Conservation (phyloP, 2,113 vertebrate species). For the Chamaea fasciata region DNA sequence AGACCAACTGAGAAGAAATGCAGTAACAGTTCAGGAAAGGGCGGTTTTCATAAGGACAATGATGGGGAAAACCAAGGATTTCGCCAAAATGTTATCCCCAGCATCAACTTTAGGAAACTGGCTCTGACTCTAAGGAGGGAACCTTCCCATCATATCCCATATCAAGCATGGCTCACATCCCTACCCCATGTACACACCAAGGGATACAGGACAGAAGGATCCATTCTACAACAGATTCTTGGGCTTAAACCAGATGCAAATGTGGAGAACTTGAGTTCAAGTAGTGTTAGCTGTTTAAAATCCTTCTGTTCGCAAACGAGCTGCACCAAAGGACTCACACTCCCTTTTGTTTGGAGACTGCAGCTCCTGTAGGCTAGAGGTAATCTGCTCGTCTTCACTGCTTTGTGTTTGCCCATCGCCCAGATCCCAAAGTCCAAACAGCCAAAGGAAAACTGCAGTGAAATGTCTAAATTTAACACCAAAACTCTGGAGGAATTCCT, state of each 20-base stretch:
- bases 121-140: not conserved
- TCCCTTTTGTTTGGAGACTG: not conserved
- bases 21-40: conserved; percentile 20
- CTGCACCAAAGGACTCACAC: not conserved
- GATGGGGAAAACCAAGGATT: not conserved
- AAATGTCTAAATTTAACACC: not conserved
- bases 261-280: not conserved
- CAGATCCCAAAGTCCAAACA: not conserved
- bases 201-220: not conserved
- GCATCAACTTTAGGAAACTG: not conserved
- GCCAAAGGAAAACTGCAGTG: not conserved
- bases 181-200: not conserved
- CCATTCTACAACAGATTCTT: not conserved
- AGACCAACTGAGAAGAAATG: not conserved
- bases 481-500: not conserved
- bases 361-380: not conserved
- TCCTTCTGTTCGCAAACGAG: not conserved
- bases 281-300: not conserved
- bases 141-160: not conserved
- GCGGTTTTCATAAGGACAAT: not conserved
- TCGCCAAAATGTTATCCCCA: not conserved
- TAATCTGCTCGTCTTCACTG: not conserved
- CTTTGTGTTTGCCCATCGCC: not conserved
- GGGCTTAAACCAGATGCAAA: rapidly evolving
- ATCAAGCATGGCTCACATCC: not conserved